A percentile compares a stretch with the other conserved stretches of the same genome.
Conservation (phyloP, 2,797 vertebrate species). For the Dicrostonyx torquatus region DNA sequence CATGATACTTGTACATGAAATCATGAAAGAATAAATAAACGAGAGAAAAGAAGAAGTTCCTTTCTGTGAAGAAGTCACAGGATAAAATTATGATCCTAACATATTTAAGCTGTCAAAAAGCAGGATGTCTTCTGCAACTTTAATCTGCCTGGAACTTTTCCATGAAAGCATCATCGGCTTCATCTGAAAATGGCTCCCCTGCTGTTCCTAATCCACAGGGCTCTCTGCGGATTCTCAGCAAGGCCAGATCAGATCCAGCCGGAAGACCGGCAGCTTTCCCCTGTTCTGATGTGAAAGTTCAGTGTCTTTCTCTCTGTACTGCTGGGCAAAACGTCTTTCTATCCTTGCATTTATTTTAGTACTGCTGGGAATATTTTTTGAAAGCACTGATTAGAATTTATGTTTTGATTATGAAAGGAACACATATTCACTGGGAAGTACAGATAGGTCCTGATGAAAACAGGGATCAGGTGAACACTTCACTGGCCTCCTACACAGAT, state of each 20-base stretch:
- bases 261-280: slow-evolving; percentile 4
- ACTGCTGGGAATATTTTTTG: slow-evolving; percentile 25
- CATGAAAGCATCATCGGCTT: slow-evolving; percentile 45
- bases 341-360: slow-evolving; percentile 51
- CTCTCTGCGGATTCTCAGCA: neutral
- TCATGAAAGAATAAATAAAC: neutral
- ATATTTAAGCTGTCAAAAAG: slow-evolving; percentile 66
- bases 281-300: slow-evolving; percentile 13
- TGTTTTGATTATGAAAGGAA: slow-evolving; percentile 44
- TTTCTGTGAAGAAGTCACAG: slow-evolving; percentile 49
- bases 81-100: slow-evolving; percentile 64
- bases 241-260: slow-evolving; percentile 32
- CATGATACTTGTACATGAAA: neutral
- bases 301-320: slow-evolving; percentile 6
- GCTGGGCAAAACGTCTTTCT: slow-evolving; percentile 5
- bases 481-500: neutral
- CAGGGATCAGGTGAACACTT: neutral
- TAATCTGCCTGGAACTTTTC: slow-evolving; percentile 59
- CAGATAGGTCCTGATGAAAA: neutral
- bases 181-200: slow-evolving; percentile 58
- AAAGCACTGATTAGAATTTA: slow-evolving; percentile 24
- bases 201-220: slow-evolving; percentile 22
- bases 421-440: neutral
- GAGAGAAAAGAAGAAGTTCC: slow-evolving; percentile 12
- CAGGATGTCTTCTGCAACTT: slow-evolving; percentile 35